These are phyloP conservation scores for Drosophila cyrtoloma DNA, from an alignment of 2,888 invertebrate species.

Conservation along the genomic window DNA sequence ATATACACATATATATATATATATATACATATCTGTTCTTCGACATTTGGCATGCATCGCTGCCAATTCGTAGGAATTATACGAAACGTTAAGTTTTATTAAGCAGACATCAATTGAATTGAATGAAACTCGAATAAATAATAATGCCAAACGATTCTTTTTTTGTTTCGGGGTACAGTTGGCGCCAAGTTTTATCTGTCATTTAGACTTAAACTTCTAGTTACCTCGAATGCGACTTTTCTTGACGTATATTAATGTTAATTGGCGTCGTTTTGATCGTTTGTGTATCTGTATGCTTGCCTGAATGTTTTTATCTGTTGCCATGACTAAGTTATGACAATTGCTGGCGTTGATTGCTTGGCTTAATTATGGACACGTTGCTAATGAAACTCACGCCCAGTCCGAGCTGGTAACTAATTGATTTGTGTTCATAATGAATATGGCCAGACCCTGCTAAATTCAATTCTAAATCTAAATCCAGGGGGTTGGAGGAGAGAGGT, in stretches of 20 bases:
- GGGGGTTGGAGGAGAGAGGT: too few relatives aligned
- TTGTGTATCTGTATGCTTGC: constrained; percentile 3
- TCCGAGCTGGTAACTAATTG: constrained; percentile 55
- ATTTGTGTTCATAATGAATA: constrained; percentile 41
- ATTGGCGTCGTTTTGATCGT: constrained; percentile 52
- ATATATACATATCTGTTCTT: constrained; percentile 15
- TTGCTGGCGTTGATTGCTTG: constrained; percentile 73
- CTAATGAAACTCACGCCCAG: constrained; percentile 70
- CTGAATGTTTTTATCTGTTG: constrained; percentile 48
- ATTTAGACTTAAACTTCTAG: constrained; percentile 56
- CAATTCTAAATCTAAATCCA: neutral
- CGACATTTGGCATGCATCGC: constrained; percentile 67
- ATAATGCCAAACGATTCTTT: constrained; percentile 42
- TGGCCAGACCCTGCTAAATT: constrained; percentile 16
- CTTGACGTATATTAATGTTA: constrained; percentile 69
- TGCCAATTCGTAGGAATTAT: constrained; percentile 81
- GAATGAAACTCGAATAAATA: constrained; percentile 71
- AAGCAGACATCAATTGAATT: constrained; percentile 78
- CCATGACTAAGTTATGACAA: constrained; percentile 73
- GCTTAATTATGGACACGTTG: constrained; percentile 75
- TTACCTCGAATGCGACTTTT: constrained; percentile 57
- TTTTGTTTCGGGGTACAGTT: constrained; percentile 58
- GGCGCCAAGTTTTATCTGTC: constrained; percentile 51
- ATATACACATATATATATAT: neutral
- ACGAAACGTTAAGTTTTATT: constrained; percentile 83